These are phyloP conservation scores for Miltochrista miniata DNA, from an alignment of 2,888 invertebrate species.

Conservation along the genomic window DNA sequence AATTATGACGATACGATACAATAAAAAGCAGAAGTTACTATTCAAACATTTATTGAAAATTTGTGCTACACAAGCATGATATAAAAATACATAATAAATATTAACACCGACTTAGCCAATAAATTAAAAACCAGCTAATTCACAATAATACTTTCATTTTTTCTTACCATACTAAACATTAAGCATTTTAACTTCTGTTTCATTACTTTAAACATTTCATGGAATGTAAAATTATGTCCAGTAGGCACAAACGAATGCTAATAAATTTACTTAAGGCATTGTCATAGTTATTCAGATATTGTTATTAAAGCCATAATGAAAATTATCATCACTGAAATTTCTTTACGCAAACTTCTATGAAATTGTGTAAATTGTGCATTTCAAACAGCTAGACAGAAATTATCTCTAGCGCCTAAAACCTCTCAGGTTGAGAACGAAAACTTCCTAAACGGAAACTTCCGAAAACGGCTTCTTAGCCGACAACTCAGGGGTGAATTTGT, in stretches of 20 bases:
- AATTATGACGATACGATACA: too few relatives aligned
- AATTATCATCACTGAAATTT: conserved; percentile 9
- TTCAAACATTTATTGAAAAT: conserved; percentile 82
- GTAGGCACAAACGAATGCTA: conserved; percentile 8
- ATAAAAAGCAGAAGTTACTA: conserved; percentile 25
- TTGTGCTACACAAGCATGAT: conserved; percentile 83
- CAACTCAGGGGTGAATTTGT: too few relatives aligned
- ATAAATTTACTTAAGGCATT: conserved; percentile 13
- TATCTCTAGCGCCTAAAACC: too few relatives aligned
- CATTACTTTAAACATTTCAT: conserved; percentile 39
- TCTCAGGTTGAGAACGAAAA: too few relatives aligned
- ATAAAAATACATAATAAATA: conserved; percentile 83
- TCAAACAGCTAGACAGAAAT: conserved; percentile 27
- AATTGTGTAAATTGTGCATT: conserved; percentile 21
- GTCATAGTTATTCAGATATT: conserved; percentile 11
- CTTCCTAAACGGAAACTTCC: too few relatives aligned
- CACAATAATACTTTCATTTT: conserved; percentile 78
- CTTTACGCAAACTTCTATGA: conserved; percentile 7
- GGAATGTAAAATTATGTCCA: conserved; percentile 53
- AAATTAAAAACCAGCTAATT: conserved; percentile 69
- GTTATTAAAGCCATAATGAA: conserved; percentile 17
- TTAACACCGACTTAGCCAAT: conserved; percentile 78
- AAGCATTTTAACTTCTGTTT: conserved; percentile 35
- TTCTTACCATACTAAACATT: conserved; percentile 61
- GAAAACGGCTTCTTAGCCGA: too few relatives aligned